Evolutionary conservation across 1,140 invertebrate genomes (phyloP), one percentile per base, ranked within the genome.

Genomic region (Hylaeus volcanicus): DNA sequence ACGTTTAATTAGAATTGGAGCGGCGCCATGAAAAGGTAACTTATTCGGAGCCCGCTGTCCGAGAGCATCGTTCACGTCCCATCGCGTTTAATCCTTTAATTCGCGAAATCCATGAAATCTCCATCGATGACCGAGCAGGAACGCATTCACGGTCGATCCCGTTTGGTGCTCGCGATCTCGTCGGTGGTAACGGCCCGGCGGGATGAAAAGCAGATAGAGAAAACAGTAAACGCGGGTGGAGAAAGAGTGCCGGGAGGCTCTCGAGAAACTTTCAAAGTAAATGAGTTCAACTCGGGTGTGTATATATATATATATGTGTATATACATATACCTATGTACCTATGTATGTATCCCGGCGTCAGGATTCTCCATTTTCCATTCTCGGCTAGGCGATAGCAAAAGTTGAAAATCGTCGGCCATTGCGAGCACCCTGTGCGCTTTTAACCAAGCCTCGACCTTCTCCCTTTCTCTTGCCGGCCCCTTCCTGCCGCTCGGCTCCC

Each of bases 391-490:
- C 87, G 88, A 90, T 88, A 88, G 88, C 88, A 89, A 92, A 92
- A 91, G 90, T 93, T 92, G 87, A 90, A 90, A 90, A 91, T 92
- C 88, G 89, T 84, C 86, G 81, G 86, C 85, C 87, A 88, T 89
- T 87, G 84, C 88, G 78, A 86, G 81, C 88, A 90, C 83, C 87
- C 89, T 89, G 88, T 79, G 90, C 91, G 74, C 86, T 88, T 89
- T 88, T 87, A 87, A 87, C 85, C 85, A 87, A 64, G 84, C 85
- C 74, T 83, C 76, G 73, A 83, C 81, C 81, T 82, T 79, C 84
- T 55, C 70, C 61, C 73, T 58, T 56, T 79, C 74, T 58, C 43
- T 56, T 14, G n/a, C 9, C 72, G 8, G 1, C 37, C n/a, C 45
- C 5, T 5, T 14, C 26, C 64, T 9, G 37, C 5, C 37, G 11